Percentiles rank a stretch among this genome's conserved stretches.
Evolutionary conservation across 1,140 invertebrate species (phyloP).

Genomic region (Temnothorax curvispinosus): DNA sequence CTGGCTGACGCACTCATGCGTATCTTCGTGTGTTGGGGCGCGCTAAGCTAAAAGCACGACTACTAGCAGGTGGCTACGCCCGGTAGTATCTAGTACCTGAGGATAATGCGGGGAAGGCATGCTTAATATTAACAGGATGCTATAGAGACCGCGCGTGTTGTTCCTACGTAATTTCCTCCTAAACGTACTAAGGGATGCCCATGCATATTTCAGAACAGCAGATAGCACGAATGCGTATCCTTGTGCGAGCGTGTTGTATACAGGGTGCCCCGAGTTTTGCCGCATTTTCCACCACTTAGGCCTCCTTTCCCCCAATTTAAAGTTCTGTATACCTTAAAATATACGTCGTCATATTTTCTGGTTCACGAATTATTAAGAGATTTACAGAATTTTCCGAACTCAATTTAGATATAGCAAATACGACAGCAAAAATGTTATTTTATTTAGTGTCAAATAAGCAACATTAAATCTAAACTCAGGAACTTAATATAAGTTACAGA

Average conservation of each 20-base stretch:
- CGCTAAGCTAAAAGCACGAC: conserved; percentile 56
- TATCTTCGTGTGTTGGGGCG: background rate
- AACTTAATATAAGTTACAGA: background rate
- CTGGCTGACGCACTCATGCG: conserved; percentile 10
- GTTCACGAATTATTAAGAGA: background rate
- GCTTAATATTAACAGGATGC: conserved; percentile 81
- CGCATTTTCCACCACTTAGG: background rate
- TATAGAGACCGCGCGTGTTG: conserved; percentile 77
- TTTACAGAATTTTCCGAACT: background rate
- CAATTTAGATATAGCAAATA: background rate
- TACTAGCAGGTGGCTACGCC: conserved; percentile 57
- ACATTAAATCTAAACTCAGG: background rate
- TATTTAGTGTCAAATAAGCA: background rate
- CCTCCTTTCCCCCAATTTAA: background rate
- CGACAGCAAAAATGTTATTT: background rate
- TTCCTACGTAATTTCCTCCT: conserved; percentile 80
- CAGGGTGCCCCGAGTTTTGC: conserved; percentile 20
- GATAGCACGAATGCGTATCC: conserved; percentile 61
- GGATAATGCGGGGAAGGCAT: conserved; percentile 73
- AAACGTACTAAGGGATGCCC: conserved; percentile 78
- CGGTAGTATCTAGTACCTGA: conserved; percentile 51
- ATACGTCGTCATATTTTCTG: background rate
- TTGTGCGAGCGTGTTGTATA: conserved; percentile 21
- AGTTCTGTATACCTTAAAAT: background rate
- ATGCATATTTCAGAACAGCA: conserved; percentile 79